Evolutionary conservation across 92 coral and sea anemone species (phyloP), one percentile per base, ranked within the genome.

Genomic region (Porites evermanni): DNA sequence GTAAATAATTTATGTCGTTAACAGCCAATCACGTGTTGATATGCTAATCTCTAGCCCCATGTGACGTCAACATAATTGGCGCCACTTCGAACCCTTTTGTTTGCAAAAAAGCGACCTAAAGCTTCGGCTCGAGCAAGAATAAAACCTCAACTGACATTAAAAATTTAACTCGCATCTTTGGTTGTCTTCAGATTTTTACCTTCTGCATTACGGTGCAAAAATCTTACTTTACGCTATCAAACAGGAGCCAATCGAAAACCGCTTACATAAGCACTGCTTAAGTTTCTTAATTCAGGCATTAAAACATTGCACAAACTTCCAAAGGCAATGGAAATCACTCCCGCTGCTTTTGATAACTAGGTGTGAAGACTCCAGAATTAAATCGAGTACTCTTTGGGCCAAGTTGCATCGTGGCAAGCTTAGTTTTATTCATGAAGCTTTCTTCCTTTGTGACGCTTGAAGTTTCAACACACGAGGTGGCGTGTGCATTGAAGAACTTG

Each of bases 1-100:
- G 89, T 94, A 86, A 94, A 94, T 94, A 85, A 90, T 94, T 94
- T 64, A 94, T 94, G 79, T 74, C 54, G 63, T 76, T 74, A 76
- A 69, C 86, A 87, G 80, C 98, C 98, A 94, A 94, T 94, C 87
- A 74, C 54, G 70, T 26, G 74, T 52, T 74, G 74, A 73, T 83
- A 74, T 83, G 87, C 63, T 83, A 83, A 83, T 83, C 87, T 64
- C 73, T 16, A 47, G 74, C 87, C 70, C 87, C 87, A 64, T 83
- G 72, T 81, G 89, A 92, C 94, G 94, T 91, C 84, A 72, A 79
- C 69, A 72, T 64, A 74, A 82, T 79, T 86, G 74, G 91, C 79
- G 85, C 79, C 87, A 73, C 80, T 83, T 78, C 64, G 81, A 87
- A 75, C 53, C 10, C 80, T 74, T 72, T 83, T 83, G 87, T 83